Conservation (phyloP, 1,140 invertebrate species). For the Drosophila varians region DNA sequence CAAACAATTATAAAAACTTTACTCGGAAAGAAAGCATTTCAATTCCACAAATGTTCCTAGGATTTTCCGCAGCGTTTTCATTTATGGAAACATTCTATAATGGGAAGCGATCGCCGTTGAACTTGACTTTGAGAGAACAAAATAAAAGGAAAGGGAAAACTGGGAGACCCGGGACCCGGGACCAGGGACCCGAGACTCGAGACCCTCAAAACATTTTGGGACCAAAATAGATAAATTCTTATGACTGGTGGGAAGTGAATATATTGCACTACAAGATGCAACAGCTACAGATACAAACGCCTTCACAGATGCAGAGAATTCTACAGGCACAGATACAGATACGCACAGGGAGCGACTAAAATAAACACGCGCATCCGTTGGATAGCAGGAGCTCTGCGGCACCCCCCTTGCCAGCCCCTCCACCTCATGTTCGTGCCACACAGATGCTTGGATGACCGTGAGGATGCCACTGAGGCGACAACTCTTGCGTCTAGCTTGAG, state of each 20-base stretch:
- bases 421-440: constrained; percentile 9
- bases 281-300: constrained; percentile 12
- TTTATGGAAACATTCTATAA: constrained; percentile 26
- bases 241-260: constrained; percentile 44
- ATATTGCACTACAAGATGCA: constrained; percentile 36
- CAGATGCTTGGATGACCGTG: constrained; percentile 54
- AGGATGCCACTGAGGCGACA: constrained; percentile 64
- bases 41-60: constrained; percentile 9
- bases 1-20: not conserved
- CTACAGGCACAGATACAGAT: constrained; percentile 19
- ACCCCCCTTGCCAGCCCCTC: not conserved
- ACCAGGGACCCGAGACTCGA: not conserved
- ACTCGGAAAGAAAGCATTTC: not conserved
- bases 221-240: constrained; percentile 54
- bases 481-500: constrained; percentile 30
- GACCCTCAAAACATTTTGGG: constrained; percentile 30
- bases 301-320: constrained; percentile 14
- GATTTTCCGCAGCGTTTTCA: constrained; percentile 15
- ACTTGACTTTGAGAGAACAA: constrained; percentile 68
- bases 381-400: constrained; percentile 15
- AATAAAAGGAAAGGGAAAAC: constrained; percentile 10
- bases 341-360: constrained; percentile 56
- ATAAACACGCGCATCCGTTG: constrained; percentile 75
- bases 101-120: constrained; percentile 62
- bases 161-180: not conserved